Base-by-base conservation (phyloP, 2,113 vertebrate genomes). In the Poeciliopsis turrubarensis region DNA sequence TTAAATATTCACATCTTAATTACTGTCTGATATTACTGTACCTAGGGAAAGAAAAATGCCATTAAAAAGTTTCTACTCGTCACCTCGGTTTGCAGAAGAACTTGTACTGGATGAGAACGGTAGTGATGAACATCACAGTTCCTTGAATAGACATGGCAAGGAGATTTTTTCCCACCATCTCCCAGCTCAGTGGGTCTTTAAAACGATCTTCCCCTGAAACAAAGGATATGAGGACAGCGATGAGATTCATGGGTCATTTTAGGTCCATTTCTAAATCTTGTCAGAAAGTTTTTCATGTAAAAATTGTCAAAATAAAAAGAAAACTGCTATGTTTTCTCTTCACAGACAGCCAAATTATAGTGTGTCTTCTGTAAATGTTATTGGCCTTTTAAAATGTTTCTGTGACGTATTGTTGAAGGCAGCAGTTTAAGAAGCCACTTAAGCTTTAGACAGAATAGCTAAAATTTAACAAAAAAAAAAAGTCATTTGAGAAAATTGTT, bases 51-150 rank as follows among this genome's bases (percentile, higher is more conserved):
- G 14, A 5, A 14, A 14, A 15, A 41, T 41, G 1, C 39, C 39
- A 5, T 41, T 13, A 41, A 7, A 17, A 19, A 47, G 41, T 54
- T 32, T 34, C 72, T 54, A 25, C 27, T 12, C 2, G 11, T 64
- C 73, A 97, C 98, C 96, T 95, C 12, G 97, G 95, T 87, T 96
- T 98, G 91, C 96, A 97, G 92, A 97, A 98, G 92, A 98, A 99
- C 27, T 96, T 96, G 84, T 99, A 98, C 90, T 99, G 98, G 84
- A 99, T 97, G 66, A 99, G 94, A 41, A 99, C 91, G 0, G 97
- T 99, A 69, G 97, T 71, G 65, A 91, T 70, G 47, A 99, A 99
- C 94, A 99, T 99, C 30, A 97, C 94, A 1, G 82, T 83, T 0
- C 98, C 98, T 83, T 98, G 94, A 71, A 99, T 94, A 0, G 95